Evolutionary conservation across 53 echinoderm and acorn worm species (phyloP).

Genomic region (Glandiceps talaboti): DNA sequence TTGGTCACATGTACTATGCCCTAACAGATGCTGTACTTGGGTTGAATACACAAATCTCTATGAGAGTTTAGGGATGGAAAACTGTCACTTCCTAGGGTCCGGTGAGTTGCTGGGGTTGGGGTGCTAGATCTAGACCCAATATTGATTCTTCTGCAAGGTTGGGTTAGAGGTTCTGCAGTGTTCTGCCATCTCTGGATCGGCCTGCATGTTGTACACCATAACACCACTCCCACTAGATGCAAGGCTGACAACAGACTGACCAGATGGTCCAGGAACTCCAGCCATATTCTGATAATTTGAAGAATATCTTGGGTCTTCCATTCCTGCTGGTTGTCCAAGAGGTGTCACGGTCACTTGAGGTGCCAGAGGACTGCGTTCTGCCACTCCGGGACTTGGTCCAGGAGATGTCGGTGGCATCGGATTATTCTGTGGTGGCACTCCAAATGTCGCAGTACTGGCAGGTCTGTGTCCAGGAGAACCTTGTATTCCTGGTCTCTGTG

Average conservation of each 20-base stretch:
- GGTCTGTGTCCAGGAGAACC: not conserved
- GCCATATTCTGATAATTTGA: not conserved
- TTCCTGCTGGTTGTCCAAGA: constrained; percentile 74
- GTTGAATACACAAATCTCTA: no score
- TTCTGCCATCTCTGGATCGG: constrained; percentile 33
- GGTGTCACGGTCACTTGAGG: constrained; percentile 92
- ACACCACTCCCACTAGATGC: constrained; percentile 74
- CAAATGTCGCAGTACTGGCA: not conserved
- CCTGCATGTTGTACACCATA: constrained; percentile 38
- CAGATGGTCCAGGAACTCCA: not conserved
- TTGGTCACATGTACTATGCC: no score
- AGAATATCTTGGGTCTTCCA: not conserved
- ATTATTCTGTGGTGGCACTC: not conserved
- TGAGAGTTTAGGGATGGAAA: no score
- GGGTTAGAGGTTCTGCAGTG: constrained; percentile 45
- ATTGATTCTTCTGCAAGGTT: constrained; percentile 78
- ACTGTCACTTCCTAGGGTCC: no score
- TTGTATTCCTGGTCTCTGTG: not conserved
- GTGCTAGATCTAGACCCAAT: constrained; percentile 63
- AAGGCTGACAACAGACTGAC: constrained; percentile 57
- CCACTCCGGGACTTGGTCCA: not conserved
- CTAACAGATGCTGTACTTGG: no score
- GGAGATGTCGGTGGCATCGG: not conserved
- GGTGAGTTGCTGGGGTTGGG: not conserved
- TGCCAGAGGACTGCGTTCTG: constrained; percentile 42